Percentiles rank a stretch among this genome's conserved stretches.
Conservation (phyloP, 2,797 vertebrate species). For the Huso huso region DNA sequence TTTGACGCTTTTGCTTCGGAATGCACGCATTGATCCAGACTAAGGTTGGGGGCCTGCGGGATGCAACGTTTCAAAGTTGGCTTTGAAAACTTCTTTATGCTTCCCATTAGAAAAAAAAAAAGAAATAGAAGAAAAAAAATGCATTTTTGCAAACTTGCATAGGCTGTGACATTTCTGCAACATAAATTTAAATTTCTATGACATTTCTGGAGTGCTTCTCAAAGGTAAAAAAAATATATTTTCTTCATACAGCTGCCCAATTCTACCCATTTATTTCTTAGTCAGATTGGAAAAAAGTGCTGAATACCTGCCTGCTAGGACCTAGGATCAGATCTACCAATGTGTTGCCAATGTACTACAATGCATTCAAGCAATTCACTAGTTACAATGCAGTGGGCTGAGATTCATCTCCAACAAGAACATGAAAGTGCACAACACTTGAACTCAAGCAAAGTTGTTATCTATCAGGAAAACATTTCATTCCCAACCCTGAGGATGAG, state of each 20-base stretch:
- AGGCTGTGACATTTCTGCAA: constrained; percentile 7
- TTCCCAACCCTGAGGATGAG: constrained; percentile 28
- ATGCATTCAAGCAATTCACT: constrained; percentile 40
- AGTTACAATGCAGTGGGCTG: constrained; percentile 39
- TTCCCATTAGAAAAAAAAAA: neutral
- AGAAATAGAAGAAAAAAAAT: neutral
- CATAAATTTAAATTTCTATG: constrained; percentile 5
- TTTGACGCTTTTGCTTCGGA: constrained; percentile 34
- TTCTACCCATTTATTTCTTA: neutral
- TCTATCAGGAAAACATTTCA: constrained; percentile 18
- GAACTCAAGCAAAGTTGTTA: neutral
- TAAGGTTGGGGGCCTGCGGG: too few species aligned
- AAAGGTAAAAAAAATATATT: constrained; percentile 2
- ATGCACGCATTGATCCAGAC: constrained; percentile 34
- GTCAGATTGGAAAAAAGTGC: neutral
- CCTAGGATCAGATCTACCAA: constrained; percentile 43
- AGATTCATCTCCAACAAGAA: constrained; percentile 28
- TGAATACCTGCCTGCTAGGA: too few species aligned
- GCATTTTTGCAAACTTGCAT: constrained; percentile 2
- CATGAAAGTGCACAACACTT: constrained; percentile 25
- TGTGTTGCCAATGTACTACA: constrained; percentile 53
- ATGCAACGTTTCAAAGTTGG: constrained; percentile 27
- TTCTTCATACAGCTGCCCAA: neutral
- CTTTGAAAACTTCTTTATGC: constrained; percentile 36
- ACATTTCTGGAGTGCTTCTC: neutral